Base-by-base conservation (phyloP, 2,113 vertebrate species). In the Elanoides forficatus region DNA sequence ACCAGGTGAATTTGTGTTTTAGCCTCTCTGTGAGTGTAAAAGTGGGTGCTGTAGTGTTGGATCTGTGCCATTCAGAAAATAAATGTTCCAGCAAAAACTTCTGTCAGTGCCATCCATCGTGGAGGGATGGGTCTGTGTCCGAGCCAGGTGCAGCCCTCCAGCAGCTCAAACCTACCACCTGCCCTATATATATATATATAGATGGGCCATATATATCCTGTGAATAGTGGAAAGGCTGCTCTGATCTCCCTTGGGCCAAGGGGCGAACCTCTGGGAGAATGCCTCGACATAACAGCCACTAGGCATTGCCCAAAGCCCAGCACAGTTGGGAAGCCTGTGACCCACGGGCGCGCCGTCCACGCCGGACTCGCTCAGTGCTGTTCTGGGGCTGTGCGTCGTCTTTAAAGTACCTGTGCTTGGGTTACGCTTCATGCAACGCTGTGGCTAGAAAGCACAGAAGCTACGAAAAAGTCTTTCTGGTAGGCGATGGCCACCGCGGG, bases 241-340 rank as follows among this genome's bases (percentile, higher is more conserved):
- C 72, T 32, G 26, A 21, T 27, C 11, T 13, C 22, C 13, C 29
- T 5, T 2, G 11, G n/a, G 23, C 11, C 11, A 13, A 21, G 4
- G 11, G 42, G 79, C n/a, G 7, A 74, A 36, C 16, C 16, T n/a
- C 38, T 8, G 56, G 11, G 48, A 13, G 59, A 58, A 55, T 5
- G 12, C 81, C 34, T 38, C 9, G 58, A 25, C 9, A 0, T 0
- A 9, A 14, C 7, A 19, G 29, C 21, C 32, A 1, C 6, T 0
- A 43, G 34, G 34, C 34, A 10, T 0, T 30, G 65, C 38, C 30
- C 17, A 8, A 4, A 58, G 32, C 53, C 29, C 47, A 2, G 21
- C 0, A 10, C 17, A 21, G 2, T 0, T 0, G 48, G 47, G 18
- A 3, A 27, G 18, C 1, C 47, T 2, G 38, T 7, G 59, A 4